Base-by-base conservation (phyloP, 1,140 invertebrate genomes). In the Drosophila ambigua region DNA sequence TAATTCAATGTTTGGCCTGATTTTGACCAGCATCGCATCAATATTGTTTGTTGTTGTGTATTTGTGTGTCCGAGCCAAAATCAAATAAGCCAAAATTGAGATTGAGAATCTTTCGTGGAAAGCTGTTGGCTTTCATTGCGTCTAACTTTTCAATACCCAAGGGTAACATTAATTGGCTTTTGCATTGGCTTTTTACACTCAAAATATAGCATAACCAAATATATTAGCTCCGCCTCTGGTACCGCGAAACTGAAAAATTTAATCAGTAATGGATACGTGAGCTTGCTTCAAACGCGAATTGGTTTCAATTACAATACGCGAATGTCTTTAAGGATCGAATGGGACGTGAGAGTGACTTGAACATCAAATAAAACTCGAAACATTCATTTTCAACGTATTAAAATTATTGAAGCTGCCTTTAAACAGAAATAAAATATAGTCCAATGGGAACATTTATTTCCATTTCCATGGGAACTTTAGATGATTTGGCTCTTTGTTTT, bases 1-100 rank as follows among this genome's bases (percentile, higher is more conserved):
- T 41, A 77, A 66, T 58, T 63, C 50, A 72, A 68, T 61, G 28
- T 61, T 43, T 31, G 43, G 57, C 57, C 39, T 13, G 52, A 39
- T 49, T 71, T 65, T 57, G 39, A 24, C 39, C 46, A 65, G 51
- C 9, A 11, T 35, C 35, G 3, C 35, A 39, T 31, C 49, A 23
- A 48, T 51, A 31, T 44, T 54, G 55, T 66, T 49, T 53, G 48
- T 69, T 68, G 6, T 61, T 50, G 13, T 46, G 41, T 15, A 11
- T 11, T 11, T 31, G 15, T 41, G 5, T 43, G 28, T 23, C 4
- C 16, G 6, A 39, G 35, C 11, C 24, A 60, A 61, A 61, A 61
- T 61, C 59, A 61, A 61, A 61, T 61, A 61, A 61, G 51, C 11
- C 35, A 35, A 39, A 39, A 1, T 39, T 28, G 26, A 7, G 35